Base-by-base conservation (phyloP, 2,888 invertebrate genomes). In the Ditylenchus weischeri region DNA sequence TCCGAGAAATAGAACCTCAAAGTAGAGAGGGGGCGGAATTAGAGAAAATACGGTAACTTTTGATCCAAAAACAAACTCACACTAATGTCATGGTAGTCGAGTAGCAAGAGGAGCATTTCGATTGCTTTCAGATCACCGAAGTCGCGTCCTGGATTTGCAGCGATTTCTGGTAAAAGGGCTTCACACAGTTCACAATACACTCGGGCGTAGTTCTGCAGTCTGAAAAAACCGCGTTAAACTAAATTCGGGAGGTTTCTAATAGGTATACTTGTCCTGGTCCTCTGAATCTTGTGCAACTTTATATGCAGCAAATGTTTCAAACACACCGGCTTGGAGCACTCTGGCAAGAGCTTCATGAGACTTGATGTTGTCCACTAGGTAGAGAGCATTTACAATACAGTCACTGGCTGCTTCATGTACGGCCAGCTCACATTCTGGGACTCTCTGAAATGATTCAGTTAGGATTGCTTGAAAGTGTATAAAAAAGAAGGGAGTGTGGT, bases 121-220 rank as follows among this genome's bases (percentile, higher is more conserved):
- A 98, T 86, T 4, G 91, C 89, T 83, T 90, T 89, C 72, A 93
- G 77, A 72, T 84, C 84, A n/a, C 86, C 86, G 47, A 86, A 78
- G 35, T 84, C 85, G n/a, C 60, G 38, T 36, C 70, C 69, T 13
- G 71, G 69, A 50, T 69, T 66, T 50, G 74, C 84, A 11, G 93
- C 87, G 79, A 95, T 90, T 81, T 90, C 90, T 73, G 90, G 89
- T 74, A 95, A 86, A 84, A 93, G 91, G 10, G 92, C 89, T 85
- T 96, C 95, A 0, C 90, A 93, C 71, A 93, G 84, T 84, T 93
- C 94, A 1, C 95, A 94, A 83, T 96, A 98, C 75, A 96, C 89
- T 74, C 93, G 88, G 75, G 92, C 92, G 84, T 92, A 94, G 84
- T 93, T 94, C 71, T 91, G 88, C 2, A 92, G 90, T 77, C 88